phyloP scores from a whole-genome alignment of 2,888 invertebrate species.

The Drosophila leonis region DNA sequence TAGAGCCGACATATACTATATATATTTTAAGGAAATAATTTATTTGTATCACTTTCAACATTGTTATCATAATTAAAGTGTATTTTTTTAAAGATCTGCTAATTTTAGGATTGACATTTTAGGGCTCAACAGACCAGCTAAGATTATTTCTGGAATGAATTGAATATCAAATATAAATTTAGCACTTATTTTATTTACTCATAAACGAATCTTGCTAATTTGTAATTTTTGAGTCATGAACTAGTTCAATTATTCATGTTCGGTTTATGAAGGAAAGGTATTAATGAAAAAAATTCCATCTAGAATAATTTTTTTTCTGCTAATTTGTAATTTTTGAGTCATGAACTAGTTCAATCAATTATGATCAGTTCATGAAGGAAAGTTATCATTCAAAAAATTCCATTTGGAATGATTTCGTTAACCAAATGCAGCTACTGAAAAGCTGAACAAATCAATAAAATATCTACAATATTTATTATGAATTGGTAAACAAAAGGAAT shows the following conservation, averaged over 20 bases:
- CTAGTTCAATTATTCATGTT: not conserved
- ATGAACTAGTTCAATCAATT: too few relatives aligned
- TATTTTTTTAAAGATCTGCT: not conserved
- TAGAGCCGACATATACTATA: not conserved
- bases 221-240: not conserved
- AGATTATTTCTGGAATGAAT: not conserved
- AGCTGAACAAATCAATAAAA: not conserved
- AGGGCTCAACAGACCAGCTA: not conserved
- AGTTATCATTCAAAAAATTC: too few relatives aligned
- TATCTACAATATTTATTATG: not conserved
- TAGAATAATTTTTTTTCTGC: not conserved
- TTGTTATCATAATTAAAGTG: too few relatives aligned
- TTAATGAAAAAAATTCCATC: not conserved
- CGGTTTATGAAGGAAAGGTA: not conserved
- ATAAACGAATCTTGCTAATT: slow-evolving; percentile 2
- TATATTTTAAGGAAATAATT: not conserved
- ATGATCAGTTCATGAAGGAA: too few relatives aligned
- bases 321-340: too few relatives aligned
- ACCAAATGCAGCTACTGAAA: not conserved
- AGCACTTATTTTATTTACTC: not conserved
- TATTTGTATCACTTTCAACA: not conserved
- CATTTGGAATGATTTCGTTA: too few relatives aligned
- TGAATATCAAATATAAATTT: not conserved
- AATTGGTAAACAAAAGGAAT: not conserved
- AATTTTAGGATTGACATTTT: not conserved